Evolutionary conservation across 2,888 invertebrate genomes (phyloP).

Genomic region (Caradrina clavipalpis): DNA sequence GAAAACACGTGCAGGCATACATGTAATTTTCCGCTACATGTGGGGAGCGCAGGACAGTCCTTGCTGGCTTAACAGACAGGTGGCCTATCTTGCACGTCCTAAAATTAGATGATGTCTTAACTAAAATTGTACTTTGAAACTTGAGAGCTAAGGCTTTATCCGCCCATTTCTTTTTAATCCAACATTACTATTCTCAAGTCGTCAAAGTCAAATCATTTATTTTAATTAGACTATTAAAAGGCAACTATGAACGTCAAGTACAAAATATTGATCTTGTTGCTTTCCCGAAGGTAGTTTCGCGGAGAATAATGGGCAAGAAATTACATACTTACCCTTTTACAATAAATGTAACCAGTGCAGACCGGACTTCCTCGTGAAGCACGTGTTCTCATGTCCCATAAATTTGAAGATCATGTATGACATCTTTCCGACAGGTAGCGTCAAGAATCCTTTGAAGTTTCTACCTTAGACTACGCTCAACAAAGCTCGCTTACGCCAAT

Average conservation of each 20-base stretch:
- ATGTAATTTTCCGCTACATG: background rate
- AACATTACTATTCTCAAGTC: background rate
- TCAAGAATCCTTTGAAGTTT: background rate
- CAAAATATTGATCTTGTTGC: no score
- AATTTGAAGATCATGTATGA: background rate
- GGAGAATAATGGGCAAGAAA: no score
- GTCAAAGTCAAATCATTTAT: no score
- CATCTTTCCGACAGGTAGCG: background rate
- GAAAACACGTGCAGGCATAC: background rate
- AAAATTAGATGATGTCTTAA: no score
- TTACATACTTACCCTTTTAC: no score
- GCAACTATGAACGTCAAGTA: no score
- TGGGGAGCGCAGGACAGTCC: no score
- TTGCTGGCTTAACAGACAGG: no score
- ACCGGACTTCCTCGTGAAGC: background rate
- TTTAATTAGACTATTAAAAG: no score
- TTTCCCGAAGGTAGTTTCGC: no score
- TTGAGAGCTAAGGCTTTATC: background rate
- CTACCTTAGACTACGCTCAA: background rate
- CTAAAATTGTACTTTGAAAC: no score
- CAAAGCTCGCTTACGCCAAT: constrained; percentile 8
- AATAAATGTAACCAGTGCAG: constrained; percentile 5
- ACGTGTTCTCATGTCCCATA: background rate
- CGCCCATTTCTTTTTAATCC: background rate
- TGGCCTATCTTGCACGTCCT: background rate